These are phyloP conservation scores for Epizoanthus fatuus DNA, from an alignment of 92 coral and sea anemone species.

Conservation along the genomic window DNA sequence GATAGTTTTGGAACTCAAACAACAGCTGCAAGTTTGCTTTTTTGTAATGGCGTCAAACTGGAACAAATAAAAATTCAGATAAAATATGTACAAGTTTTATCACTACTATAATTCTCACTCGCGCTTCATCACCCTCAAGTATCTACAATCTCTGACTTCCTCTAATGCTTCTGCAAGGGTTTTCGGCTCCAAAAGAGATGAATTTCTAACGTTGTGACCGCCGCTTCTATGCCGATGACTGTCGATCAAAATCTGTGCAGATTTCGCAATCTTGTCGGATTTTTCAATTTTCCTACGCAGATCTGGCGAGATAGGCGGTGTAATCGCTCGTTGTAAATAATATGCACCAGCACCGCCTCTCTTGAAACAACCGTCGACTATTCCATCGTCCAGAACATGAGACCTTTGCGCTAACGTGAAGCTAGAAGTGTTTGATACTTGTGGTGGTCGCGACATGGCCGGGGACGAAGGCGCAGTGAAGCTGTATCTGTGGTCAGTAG, in stretches of 20 bases:
- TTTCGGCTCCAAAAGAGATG: conserved; percentile 26
- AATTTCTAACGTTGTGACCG: not conserved
- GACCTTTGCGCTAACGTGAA: conserved; percentile 14
- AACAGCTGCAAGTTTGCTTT: too few species aligned
- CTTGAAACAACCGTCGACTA: not conserved
- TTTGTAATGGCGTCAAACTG: too few species aligned
- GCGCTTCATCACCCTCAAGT: conserved; percentile 70
- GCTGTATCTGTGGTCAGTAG: not conserved
- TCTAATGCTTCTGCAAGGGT: conserved; percentile 74
- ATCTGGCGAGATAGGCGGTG: conserved; percentile 81
- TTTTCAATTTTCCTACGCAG: conserved; percentile 72
- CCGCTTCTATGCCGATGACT: conserved; percentile 57
- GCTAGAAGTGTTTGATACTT: conserved; percentile 23
- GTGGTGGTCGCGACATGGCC: not conserved
- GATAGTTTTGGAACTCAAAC: too few species aligned
- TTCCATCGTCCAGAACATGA: conserved; percentile 1
- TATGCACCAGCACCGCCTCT: conserved; percentile 7
- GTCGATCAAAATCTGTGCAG: conserved; percentile 63
- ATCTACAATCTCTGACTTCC: conserved; percentile 84
- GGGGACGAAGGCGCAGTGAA: conserved; percentile 39
- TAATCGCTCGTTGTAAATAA: not conserved
- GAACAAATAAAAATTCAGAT: too few species aligned
- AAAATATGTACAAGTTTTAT: too few species aligned
- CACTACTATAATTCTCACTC: conserved; percentile 12
- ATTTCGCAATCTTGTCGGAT: conserved; percentile 65